phyloP scores from a whole-genome alignment of 92 coral and sea anemone genomes.

The Scolanthus callimorphus region DNA sequence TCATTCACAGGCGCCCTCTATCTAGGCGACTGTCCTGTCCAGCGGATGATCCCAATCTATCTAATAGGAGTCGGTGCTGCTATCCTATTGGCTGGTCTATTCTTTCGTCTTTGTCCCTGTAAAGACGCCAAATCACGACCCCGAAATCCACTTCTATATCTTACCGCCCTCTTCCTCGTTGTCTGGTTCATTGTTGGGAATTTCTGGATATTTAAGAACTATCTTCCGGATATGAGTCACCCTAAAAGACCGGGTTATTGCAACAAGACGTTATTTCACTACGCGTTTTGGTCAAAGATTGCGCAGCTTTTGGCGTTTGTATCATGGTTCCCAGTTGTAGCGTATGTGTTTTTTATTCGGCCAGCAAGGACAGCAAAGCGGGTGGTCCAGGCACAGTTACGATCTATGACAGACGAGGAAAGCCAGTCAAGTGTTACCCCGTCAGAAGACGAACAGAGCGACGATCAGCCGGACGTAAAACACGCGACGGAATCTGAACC shows the following conservation, averaged over 20 bases:
- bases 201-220: not conserved
- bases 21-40: not conserved
- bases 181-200: slow-evolving; percentile 1
- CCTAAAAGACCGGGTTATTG: not conserved
- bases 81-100: not conserved
- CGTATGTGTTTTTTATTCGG: not conserved
- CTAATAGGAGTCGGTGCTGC: slow-evolving; percentile 1
- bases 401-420: too few relatives aligned
- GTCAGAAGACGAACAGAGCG: too few relatives aligned
- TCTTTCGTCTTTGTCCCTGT: not conserved
- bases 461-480: too few relatives aligned
- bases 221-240: not conserved
- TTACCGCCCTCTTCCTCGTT: not conserved
- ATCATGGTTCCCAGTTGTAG: not conserved
- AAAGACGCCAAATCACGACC: not conserved
- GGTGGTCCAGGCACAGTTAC: too few relatives aligned
- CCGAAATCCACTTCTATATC: not conserved
- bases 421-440: too few relatives aligned
- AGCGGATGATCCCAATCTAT: slow-evolving; percentile 1
- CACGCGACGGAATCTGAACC: too few relatives aligned
- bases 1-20: not conserved
- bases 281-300: slow-evolving; percentile 1
- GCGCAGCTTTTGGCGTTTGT: not conserved
- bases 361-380: not conserved
- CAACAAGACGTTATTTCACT: not conserved